Percentiles rank a stretch among this genome's conserved stretches.
Evolutionary conservation across 2,888 invertebrate genomes (phyloP).

Genomic region (Nezara viridula): DNA sequence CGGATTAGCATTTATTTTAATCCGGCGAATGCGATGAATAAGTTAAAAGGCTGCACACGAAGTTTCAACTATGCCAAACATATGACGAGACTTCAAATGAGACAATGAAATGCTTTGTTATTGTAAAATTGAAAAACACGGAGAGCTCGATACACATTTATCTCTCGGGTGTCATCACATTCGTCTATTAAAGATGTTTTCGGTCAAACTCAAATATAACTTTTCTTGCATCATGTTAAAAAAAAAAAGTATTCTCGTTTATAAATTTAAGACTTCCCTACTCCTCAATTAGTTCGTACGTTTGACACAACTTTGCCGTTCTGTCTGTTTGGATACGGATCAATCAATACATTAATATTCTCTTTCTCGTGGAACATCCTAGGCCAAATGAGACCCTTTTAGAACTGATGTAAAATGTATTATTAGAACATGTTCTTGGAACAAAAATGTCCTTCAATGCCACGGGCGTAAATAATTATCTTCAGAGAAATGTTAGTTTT

Average conservation of each 20-base stretch:
- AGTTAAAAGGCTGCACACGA: not conserved
- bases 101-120: not conserved
- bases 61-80: not conserved
- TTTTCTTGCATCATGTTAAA: not conserved
- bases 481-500: too few species aligned
- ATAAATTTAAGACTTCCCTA: not conserved
- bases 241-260: not conserved
- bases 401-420: not conserved
- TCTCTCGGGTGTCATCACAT: not conserved
- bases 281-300: not conserved
- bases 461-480: not conserved
- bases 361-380: not conserved
- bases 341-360: not conserved
- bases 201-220: not conserved
- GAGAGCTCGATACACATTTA: not conserved
- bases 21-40: not conserved
- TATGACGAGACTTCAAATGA: not conserved
- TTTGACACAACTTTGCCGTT: not conserved
- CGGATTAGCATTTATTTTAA: constrained; percentile 37
- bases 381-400: not conserved
- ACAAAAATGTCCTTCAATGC: too few species aligned
- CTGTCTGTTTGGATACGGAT: not conserved
- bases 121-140: not conserved
- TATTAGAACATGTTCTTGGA: not conserved
- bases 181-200: not conserved